Evolutionary conservation across 2,113 vertebrate genomes (phyloP).

Genomic region (Labeo catla): DNA sequence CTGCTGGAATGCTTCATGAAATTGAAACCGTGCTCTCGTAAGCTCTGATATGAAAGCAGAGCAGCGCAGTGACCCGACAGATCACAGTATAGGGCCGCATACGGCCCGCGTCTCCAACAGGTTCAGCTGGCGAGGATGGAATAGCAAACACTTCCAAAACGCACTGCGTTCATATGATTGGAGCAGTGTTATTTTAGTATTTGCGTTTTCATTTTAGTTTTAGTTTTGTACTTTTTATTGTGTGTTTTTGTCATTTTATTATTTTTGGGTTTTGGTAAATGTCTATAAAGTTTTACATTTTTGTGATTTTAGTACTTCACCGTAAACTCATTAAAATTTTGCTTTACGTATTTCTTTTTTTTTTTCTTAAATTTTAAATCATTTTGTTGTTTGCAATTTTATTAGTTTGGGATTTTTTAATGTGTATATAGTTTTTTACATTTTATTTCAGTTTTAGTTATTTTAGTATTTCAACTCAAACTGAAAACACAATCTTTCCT

Average conservation of each 20-base stretch:
- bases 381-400: too few species aligned
- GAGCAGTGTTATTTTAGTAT: background rate
- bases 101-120: background rate
- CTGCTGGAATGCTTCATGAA: conserved; percentile 15
- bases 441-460: too few species aligned
- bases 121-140: background rate
- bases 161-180: background rate
- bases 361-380: too few species aligned
- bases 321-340: background rate
- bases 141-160: background rate
- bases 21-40: background rate
- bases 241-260: background rate
- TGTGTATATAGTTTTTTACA: too few species aligned
- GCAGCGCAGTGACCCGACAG: background rate
- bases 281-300: too few species aligned
- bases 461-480: too few species aligned
- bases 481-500: too few species aligned
- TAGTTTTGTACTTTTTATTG: background rate
- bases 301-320: background rate
- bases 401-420: too few species aligned
- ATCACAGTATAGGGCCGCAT: background rate
- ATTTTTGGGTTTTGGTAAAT: background rate
- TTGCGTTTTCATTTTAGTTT: background rate
- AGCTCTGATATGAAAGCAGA: conserved; percentile 4
- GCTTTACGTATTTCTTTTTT: too few species aligned